Percentiles rank a stretch among this genome's conserved stretches.
These are phyloP conservation scores for Salticus scenicus DNA, from an alignment of 2,888 invertebrate species.

Conservation along the genomic window DNA sequence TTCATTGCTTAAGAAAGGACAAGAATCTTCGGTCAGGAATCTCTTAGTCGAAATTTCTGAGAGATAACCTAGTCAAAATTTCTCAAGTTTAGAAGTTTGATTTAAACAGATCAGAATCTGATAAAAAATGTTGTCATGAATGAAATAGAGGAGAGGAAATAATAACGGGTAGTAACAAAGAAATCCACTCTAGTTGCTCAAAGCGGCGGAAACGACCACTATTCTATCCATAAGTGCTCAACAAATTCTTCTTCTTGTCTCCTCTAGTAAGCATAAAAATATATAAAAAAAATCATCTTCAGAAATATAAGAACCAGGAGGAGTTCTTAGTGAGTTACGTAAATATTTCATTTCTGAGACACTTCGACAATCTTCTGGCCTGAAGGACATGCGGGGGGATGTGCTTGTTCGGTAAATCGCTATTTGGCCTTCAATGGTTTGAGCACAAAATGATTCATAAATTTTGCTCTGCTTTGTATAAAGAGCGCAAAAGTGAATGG, in stretches of 20 bases:
- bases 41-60: neutral
- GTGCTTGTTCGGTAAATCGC: slow-evolving; percentile 27
- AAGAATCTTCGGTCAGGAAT: slow-evolving; percentile 5
- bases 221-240: slow-evolving; percentile 41
- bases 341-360: slow-evolving; percentile 50
- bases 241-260: slow-evolving; percentile 61
- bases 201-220: slow-evolving; percentile 42
- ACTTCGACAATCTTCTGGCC: slow-evolving; percentile 11
- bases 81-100: slow-evolving; percentile 12
- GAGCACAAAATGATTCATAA: slow-evolving; percentile 59
- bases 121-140: neutral
- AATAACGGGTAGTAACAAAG: slow-evolving; percentile 32
- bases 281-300: slow-evolving; percentile 41
- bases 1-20: neutral
- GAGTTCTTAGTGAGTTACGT: slow-evolving; percentile 20
- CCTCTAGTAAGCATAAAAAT: slow-evolving; percentile 30
- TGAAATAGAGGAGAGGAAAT: slow-evolving; percentile 28
- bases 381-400: slow-evolving; percentile 30
- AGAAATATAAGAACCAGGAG: slow-evolving; percentile 46
- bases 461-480: slow-evolving; percentile 46
- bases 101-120: slow-evolving; percentile 22
- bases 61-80: neutral
- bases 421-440: slow-evolving; percentile 50
- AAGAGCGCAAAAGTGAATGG: slow-evolving; percentile 33
- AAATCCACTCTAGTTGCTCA: slow-evolving; percentile 9